A percentile compares a stretch with the other conserved stretches of the same genome.
Evolutionary conservation across 2,888 invertebrate genomes (phyloP).

Genomic region (Bruchidius siliquastri): DNA sequence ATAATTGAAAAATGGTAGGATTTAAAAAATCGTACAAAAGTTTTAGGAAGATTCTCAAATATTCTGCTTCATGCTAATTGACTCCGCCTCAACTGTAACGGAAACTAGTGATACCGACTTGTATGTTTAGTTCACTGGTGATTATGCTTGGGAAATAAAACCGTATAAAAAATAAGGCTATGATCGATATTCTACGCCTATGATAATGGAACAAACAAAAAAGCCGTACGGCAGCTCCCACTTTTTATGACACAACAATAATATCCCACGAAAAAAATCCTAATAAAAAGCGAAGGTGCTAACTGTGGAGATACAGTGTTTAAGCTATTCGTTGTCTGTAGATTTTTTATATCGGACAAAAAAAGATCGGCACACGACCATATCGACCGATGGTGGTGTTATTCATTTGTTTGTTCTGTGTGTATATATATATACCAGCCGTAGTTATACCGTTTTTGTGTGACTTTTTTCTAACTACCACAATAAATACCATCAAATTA

Average conservation of each 20-base stretch:
- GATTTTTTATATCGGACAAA: background rate
- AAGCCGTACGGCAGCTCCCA: background rate
- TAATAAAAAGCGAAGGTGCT: background rate
- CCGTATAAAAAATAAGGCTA: too few species aligned
- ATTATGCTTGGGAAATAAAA: slow-evolving; percentile 1
- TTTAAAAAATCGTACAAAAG: too few species aligned
- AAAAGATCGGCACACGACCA: background rate
- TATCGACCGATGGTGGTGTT: background rate
- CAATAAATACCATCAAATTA: background rate
- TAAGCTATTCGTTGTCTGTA: background rate
- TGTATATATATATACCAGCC: background rate
- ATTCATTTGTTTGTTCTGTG: background rate
- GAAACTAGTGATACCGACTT: too few species aligned
- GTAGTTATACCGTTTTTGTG: background rate
- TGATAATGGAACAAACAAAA: background rate
- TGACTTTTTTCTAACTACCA: background rate
- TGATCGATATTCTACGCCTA: background rate
- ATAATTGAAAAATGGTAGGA: too few species aligned
- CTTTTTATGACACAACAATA: background rate
- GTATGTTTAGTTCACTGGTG: background rate
- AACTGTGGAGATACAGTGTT: background rate
- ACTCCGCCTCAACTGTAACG: too few species aligned
- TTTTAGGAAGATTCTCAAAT: too few species aligned
- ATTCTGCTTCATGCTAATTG: too few species aligned
- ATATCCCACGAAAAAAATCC: background rate